phyloP scores from a whole-genome alignment of 2,888 invertebrate genomes.

The Melieria picta region DNA sequence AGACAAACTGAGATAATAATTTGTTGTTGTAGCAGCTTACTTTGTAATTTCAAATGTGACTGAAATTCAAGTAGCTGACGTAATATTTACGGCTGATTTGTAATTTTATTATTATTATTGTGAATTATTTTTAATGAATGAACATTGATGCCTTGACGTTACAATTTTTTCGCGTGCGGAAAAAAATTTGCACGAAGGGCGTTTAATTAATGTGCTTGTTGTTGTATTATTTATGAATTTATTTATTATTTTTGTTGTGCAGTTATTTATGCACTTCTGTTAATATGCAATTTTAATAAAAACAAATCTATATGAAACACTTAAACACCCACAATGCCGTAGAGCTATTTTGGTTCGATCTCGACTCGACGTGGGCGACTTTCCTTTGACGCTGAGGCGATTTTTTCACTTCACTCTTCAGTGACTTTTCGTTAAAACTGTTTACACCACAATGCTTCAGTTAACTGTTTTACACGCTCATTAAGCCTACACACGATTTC shows the following conservation, averaged over 20 bases:
- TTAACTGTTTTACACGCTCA: slow-evolving; percentile 10
- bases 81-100: slow-evolving; percentile 12
- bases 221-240: not conserved
- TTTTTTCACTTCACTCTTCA: too few species aligned
- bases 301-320: too few species aligned
- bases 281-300: not conserved
- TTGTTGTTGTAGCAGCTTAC: slow-evolving; percentile 13
- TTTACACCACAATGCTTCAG: not conserved
- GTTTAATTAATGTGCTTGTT: not conserved
- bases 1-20: not conserved
- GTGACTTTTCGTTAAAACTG: too few species aligned
- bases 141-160: slow-evolving; percentile 24
- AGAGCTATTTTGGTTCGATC: too few species aligned
- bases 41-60: slow-evolving; percentile 17
- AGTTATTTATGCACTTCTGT: not conserved
- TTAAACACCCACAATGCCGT: too few species aligned
- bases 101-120: not conserved
- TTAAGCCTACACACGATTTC: not conserved
- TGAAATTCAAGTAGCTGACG: slow-evolving; percentile 28
- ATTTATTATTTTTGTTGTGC: not conserved
- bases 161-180: slow-evolving; percentile 29
- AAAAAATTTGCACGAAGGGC: slow-evolving; percentile 36
- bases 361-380: too few species aligned
- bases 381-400: too few species aligned
- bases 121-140: too few species aligned